These are phyloP conservation scores for Chironomus striatipennis DNA, from an alignment of 1,140 invertebrate species.

Conservation along the genomic window DNA sequence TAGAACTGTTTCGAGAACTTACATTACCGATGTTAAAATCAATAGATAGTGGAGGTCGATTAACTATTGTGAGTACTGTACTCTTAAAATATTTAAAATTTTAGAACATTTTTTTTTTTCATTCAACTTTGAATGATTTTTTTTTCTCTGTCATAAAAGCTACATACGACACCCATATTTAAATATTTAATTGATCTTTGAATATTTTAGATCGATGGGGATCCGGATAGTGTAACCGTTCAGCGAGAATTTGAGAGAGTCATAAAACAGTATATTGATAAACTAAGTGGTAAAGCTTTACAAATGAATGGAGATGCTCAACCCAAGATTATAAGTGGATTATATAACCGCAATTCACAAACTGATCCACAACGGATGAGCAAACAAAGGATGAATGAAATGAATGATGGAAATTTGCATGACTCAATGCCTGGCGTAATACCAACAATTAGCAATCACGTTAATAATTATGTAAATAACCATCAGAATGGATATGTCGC, in stretches of 20 bases:
- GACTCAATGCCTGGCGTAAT: conserved; percentile 38
- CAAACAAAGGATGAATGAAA: conserved; percentile 25
- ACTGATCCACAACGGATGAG: conserved; percentile 24
- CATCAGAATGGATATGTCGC: conserved; percentile 29
- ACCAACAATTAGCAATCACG: conserved; percentile 39
- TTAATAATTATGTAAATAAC: conserved; percentile 29
- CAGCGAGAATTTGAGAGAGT: conserved; percentile 64
- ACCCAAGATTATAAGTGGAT: neutral
- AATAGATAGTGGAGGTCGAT: conserved; percentile 65
- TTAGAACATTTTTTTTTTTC: neutral
- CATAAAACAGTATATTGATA: conserved; percentile 51
- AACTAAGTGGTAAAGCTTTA: neutral
- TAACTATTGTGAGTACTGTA: conserved; percentile 63
- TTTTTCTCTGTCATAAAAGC: neutral
- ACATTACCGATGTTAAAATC: conserved; percentile 79
- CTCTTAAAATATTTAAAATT: conserved; percentile 17
- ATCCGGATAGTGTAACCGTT: conserved; percentile 64
- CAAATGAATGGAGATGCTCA: neutral
- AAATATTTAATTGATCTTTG: neutral
- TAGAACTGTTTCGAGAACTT: conserved; percentile 76
- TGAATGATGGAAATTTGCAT: conserved; percentile 33
- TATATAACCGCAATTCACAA: neutral
- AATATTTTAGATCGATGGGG: conserved; percentile 60
- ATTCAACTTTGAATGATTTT: neutral
- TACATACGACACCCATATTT: neutral